Evolutionary conservation across 1,140 invertebrate genomes (phyloP), one percentile per base, ranked within the genome.

Genomic region (Drosophila pruinosa): DNA sequence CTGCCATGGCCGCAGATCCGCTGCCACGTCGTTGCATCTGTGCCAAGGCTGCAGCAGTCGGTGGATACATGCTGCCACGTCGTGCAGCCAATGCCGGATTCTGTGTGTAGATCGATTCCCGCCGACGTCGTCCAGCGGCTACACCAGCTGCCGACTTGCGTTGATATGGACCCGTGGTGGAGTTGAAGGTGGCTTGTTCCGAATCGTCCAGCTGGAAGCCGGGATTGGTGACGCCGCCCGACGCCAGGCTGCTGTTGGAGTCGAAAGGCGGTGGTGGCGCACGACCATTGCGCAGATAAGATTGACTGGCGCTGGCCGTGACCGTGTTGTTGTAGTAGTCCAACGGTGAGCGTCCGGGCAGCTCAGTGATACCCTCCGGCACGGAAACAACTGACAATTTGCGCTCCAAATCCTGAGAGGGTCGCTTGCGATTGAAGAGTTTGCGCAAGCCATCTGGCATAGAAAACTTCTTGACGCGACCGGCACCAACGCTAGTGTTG

Each of bases 21-120:
- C 78, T 81, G 19, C 90, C 92, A 10, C 92, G 90, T 2, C 92
- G 92, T 54, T 89, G 89, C 68, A 91, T 91, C 39, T 86, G 82
- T 3, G 59, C 63, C 22, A 63, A 22, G 0, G 88, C 79, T 0
- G 75, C 53, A 0, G 75, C 68, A 0, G 81, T 74, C 12, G 79
- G 72, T 14, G 80, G 72, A 63, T 72, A 89, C 79, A 91, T 81
- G 53, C 89, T 91, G 53, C 78, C 79, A 2, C 89, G 82, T 4
- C 89, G 72, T 0, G 74, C 79, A 31, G 71, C 52, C 2, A 73
- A 14, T 0, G 67, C 75, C 0, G 79, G 89, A 62, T 91, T 91
- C 45, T 91, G 89, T 1, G 89, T 85, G 43, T 89, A 91, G 26
- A 89, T 76, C 2, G 86, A 89, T 19, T 90, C 89, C 8, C 86